phyloP scores from a whole-genome alignment of 37 sponge, comb jelly and placozoan species.

The Oopsacas minuta region DNA sequence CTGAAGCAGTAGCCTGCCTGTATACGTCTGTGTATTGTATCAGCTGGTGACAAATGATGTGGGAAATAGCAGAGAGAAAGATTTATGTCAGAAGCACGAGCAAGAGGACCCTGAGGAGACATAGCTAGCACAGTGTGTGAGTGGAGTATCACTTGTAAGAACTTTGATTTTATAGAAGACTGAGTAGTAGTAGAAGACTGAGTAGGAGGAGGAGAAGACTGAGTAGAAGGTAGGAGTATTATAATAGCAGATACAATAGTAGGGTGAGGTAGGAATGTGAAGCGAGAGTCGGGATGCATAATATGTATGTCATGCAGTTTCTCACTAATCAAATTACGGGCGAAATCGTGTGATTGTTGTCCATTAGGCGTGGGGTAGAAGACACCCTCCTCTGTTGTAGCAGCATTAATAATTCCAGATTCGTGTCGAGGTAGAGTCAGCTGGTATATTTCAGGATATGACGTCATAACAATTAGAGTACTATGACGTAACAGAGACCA shows the following conservation, averaged over 20 bases:
- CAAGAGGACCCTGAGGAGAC: not conserved
- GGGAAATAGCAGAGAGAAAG: not conserved
- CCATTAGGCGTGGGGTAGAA: not conserved
- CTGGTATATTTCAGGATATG: not conserved
- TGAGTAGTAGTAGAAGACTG: too few relatives aligned
- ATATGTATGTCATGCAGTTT: not conserved
- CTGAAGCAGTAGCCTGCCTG: not conserved
- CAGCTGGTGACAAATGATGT: not conserved
- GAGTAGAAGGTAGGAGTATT: not conserved
- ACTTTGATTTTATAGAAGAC: too few relatives aligned
- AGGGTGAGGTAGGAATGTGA: slow-evolving; percentile 1
- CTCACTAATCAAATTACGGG: not conserved
- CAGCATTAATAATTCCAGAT: not conserved
- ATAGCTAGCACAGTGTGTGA: not conserved
- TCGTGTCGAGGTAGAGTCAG: not conserved
- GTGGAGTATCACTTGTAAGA: not conserved
- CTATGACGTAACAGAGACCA: not conserved
- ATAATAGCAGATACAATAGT: not conserved
- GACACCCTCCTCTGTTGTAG: not conserved
- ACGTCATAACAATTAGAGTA: not conserved
- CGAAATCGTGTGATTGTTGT: not conserved
- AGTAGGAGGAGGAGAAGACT: not conserved
- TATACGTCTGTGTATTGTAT: not conserved
- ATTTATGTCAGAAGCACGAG: not conserved
- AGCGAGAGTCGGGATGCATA: not conserved